A percentile compares a stretch with the other conserved stretches of the same genome.
These are phyloP conservation scores for Malacoraja senta DNA, from an alignment of 2,797 vertebrate species.

Conservation along the genomic window DNA sequence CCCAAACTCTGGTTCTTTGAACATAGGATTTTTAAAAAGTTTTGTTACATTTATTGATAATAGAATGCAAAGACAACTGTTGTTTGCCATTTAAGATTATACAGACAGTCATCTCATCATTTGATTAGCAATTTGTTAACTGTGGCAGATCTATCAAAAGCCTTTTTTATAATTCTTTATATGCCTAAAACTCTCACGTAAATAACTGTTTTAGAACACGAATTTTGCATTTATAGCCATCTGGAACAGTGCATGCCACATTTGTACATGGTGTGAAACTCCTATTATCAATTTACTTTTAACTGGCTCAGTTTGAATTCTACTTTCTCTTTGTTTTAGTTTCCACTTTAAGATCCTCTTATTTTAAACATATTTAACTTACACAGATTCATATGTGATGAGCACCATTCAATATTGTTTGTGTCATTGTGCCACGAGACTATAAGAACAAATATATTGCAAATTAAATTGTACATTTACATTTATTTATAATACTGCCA, in stretches of 20 bases:
- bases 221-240: not conserved
- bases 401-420: conserved; percentile 27
- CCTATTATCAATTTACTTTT: not conserved
- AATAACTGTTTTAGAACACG: not conserved
- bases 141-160: not conserved
- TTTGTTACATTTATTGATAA: not conserved
- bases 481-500: conserved; percentile 67
- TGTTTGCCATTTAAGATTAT: not conserved
- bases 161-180: not conserved
- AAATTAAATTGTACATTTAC: conserved; percentile 26
- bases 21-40: conserved; percentile 6
- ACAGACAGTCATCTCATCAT: not conserved
- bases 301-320: conserved; percentile 24
- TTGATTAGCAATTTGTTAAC: not conserved
- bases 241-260: not conserved
- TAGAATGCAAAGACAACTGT: not conserved
- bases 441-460: not conserved
- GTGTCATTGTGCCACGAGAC: conserved; percentile 7
- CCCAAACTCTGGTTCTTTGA: not conserved
- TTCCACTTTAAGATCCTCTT: not conserved
- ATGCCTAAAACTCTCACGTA: not conserved
- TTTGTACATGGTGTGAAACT: not conserved
- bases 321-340: not conserved
- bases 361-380: conserved; percentile 11
- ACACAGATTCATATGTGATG: conserved; percentile 10